A percentile compares a stretch with the other conserved stretches of the same genome.
Evolutionary conservation across 2,113 vertebrate genomes (phyloP).

Genomic region (Camarhynchus parvulus): DNA sequence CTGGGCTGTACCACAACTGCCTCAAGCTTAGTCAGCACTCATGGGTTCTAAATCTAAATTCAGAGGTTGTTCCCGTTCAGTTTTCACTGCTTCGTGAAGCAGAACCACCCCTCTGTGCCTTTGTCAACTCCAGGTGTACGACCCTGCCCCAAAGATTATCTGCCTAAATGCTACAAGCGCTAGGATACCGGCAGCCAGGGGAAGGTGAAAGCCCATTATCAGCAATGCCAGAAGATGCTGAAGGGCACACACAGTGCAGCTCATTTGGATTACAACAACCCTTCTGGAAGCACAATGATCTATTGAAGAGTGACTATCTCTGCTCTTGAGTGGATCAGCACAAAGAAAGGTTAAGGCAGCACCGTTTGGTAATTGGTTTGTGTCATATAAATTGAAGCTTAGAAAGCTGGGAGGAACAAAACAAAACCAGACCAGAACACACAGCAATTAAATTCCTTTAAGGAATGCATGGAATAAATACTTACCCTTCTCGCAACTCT

Average conservation of each 20-base stretch:
- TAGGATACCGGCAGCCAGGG: background rate
- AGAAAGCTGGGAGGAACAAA: background rate
- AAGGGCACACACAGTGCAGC: background rate
- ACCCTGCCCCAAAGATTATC: background rate
- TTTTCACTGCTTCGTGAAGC: background rate
- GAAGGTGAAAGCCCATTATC: slow-evolving; percentile 12
- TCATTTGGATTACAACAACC: slow-evolving; percentile 28
- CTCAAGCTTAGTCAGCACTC: background rate
- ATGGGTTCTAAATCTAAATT: background rate
- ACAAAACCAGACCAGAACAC: background rate
- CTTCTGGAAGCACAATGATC: slow-evolving; percentile 18
- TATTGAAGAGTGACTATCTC: background rate
- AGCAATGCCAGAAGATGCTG: background rate
- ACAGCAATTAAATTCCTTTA: background rate
- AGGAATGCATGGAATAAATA: background rate
- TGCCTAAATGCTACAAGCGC: background rate
- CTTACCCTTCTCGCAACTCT: background rate
- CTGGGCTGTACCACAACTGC: background rate
- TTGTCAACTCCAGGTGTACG: background rate
- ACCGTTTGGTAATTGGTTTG: background rate
- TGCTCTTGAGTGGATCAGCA: slow-evolving; percentile 16
- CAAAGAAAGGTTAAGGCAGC: slow-evolving; percentile 21
- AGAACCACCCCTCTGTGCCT: background rate
- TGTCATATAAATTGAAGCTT: background rate
- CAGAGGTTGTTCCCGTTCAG: background rate